Evolutionary conservation across 2,888 invertebrate species (phyloP), one percentile per base, ranked within the genome.

Genomic region (Pseudococcus longispinus): DNA sequence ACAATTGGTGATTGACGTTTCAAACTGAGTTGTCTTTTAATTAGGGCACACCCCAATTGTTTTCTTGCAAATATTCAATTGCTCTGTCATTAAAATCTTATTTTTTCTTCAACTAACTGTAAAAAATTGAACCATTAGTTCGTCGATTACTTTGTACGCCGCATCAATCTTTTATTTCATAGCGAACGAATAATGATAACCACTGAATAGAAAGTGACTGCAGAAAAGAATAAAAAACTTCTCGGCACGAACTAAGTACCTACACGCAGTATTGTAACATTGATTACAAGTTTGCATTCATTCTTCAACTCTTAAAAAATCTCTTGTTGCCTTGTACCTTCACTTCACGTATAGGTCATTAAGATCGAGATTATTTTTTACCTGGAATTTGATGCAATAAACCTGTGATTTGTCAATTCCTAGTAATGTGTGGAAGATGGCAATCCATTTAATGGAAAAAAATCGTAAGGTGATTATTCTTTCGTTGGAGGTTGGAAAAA

Each of bases 161-260:
- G 23, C 13, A 32, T 29, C 18, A 29, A 8, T 29, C 29, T 18
- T 29, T 15, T 70, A 70, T 70, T 18, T 0, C 0, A 26, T 6
- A 29, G 70, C 18, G 70, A 70, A 29, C 70, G 29, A 29, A 70
- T 70, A 29, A 32, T 70, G 70, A 70, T 70, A 70, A 70, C 70
- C 70, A 70, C 70, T 70, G 70, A 70, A 70, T 70, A 70, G 70
- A 70, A 70, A 70, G 70, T 70, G 18, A 70, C 70, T 32, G 60
- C 60, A 60, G 29, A 32, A 70, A 70, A 70, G 70, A 70, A 70
- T 70, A 29, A 29, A 70, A 70, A 65, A 29, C 29, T 65, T 65
- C 65, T 70, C 70, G 29, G 70, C 70, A 70, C 70, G 70, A 70
- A 70, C 4, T 65, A 20, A 51, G 13, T 51, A 51, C n/a, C n/a